These are phyloP conservation scores for Pheosia tremula DNA, from an alignment of 2,888 invertebrate species.

Conservation along the genomic window DNA sequence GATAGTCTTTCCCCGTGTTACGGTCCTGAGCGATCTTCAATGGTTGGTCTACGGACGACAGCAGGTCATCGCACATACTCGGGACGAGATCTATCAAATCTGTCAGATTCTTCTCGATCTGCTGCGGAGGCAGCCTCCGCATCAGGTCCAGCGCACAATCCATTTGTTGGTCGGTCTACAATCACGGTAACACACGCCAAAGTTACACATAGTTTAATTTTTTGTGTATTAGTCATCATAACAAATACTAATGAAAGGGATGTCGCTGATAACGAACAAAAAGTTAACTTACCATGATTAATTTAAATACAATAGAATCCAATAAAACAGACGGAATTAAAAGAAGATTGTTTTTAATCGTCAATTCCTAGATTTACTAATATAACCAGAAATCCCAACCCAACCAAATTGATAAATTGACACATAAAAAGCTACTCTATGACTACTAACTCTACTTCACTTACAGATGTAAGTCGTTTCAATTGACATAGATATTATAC, in stretches of 20 bases:
- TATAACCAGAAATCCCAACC: conserved; percentile 46
- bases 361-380: conserved; percentile 29
- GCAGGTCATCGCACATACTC: conserved; percentile 96
- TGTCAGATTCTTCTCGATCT: conserved; percentile 98
- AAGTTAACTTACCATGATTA: conserved; percentile 54
- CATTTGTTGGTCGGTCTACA: conserved; percentile 97
- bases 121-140: conserved; percentile 99
- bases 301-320: conserved; percentile 27
- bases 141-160: conserved; percentile 99
- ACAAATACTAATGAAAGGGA: conserved; percentile 51
- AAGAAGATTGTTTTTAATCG: conserved; percentile 15
- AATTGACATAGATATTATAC: conserved; percentile 39
- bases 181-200: conserved; percentile 44
- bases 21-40: conserved; percentile 98
- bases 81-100: conserved; percentile 99
- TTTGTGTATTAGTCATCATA: conserved; percentile 78
- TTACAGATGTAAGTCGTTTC: no score
- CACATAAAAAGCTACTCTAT: conserved; percentile 21
- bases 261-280: conserved; percentile 16
- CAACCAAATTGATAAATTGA: conserved; percentile 51
- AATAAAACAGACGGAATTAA: conserved; percentile 32
- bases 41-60: conserved; percentile 99
- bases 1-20: conserved; percentile 97
- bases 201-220: conserved; percentile 44
- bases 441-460: no score